These are phyloP conservation scores for Turritopsis rubra DNA, from an alignment of 30 jellyfish, hydroid and myxozoan genomes.

Conservation along the genomic window DNA sequence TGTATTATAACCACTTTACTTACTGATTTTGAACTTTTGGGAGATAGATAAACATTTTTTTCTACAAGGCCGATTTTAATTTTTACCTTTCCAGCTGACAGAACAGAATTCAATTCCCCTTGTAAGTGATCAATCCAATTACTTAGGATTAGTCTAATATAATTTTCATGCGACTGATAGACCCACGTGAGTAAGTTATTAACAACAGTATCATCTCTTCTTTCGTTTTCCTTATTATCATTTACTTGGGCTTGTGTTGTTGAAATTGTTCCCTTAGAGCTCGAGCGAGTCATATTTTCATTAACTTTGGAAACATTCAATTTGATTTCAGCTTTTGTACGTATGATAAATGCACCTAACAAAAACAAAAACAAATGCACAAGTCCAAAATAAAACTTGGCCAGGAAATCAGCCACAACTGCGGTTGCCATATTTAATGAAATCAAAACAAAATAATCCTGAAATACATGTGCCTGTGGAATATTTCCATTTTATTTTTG, in stretches of 20 bases:
- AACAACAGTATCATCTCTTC: neutral
- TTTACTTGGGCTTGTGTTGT: neutral
- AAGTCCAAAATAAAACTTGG: neutral
- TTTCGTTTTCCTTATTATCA: neutral
- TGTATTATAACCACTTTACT: too few species aligned
- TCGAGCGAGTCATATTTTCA: neutral
- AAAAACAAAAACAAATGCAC: neutral
- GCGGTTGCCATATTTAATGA: neutral
- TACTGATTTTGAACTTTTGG: too few species aligned
- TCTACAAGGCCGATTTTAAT: neutral
- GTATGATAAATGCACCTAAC: conserved; percentile 2
- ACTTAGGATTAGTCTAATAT: neutral
- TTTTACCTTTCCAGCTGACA: neutral
- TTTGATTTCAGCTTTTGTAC: neutral
- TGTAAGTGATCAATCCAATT: neutral
- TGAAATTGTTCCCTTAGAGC: neutral
- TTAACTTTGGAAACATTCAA: neutral
- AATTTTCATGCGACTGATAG: neutral
- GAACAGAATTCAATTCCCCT: neutral
- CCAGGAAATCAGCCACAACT: neutral
- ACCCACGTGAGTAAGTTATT: neutral
- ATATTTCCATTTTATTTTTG: too few species aligned
- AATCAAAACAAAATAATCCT: neutral
- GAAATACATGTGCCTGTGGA: neutral
- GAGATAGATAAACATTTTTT: too few species aligned